Conservation (phyloP, 2,888 invertebrate genomes). For the Vesta saturnalis region DNA sequence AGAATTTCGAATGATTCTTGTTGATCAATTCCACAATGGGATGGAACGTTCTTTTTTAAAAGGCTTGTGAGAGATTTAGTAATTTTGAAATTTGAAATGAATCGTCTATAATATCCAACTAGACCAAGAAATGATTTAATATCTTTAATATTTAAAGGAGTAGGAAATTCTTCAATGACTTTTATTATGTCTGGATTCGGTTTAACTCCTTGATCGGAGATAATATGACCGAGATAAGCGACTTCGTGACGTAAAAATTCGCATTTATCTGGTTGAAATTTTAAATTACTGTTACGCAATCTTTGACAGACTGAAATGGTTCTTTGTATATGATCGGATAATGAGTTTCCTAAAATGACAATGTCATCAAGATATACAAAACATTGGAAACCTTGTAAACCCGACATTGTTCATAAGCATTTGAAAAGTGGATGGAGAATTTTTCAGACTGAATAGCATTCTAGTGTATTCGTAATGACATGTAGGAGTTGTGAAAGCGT, state of each 20-base stretch:
- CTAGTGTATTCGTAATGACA: background rate
- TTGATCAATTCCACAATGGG: background rate
- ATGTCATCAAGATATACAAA: conserved; percentile 51
- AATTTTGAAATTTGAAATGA: conserved; percentile 48
- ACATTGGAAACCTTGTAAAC: conserved; percentile 35
- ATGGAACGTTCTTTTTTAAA: conserved; percentile 23
- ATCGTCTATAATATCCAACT: too few species aligned
- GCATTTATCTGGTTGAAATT: conserved; percentile 50
- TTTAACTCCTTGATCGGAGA: conserved; percentile 44
- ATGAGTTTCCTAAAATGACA: conserved; percentile 38
- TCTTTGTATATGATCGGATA: conserved; percentile 49
- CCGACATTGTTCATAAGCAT: conserved; percentile 49
- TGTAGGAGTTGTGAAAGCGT: background rate
- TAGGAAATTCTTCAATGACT: conserved; percentile 40
- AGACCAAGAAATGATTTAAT: too few species aligned
- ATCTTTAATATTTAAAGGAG: conserved; percentile 27
- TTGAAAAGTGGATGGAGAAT: conserved; percentile 48
- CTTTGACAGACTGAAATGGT: conserved; percentile 42
- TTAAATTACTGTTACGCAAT: conserved; percentile 43
- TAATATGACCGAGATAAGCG: conserved; percentile 47
- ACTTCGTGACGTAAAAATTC: conserved; percentile 47
- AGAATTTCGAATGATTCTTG: conserved; percentile 5
- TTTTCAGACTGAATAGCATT: background rate
- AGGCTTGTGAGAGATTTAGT: conserved; percentile 25
- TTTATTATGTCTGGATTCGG: conserved; percentile 44